Conservation (phyloP, 2,888 invertebrate genomes). For the Mantis religiosa region DNA sequence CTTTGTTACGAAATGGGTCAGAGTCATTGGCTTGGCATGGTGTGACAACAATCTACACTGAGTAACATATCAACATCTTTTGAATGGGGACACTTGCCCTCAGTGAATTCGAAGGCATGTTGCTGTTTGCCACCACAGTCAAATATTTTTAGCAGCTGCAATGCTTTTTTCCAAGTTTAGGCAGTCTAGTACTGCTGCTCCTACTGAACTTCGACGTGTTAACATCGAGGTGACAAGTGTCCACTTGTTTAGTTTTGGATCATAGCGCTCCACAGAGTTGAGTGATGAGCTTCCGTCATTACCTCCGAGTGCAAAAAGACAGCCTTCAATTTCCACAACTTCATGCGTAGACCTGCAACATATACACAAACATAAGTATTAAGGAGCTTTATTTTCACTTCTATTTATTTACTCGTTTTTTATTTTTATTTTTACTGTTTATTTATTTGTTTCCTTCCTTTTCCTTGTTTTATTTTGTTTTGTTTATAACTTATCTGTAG, state of each 20-base stretch:
- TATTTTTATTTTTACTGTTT: background rate
- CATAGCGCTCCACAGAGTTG: slow-evolving; percentile 64
- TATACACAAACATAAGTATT: background rate
- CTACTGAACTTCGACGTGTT: slow-evolving; percentile 60
- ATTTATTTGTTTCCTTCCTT: background rate
- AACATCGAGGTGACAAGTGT: slow-evolving; percentile 62
- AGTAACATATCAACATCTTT: background rate
- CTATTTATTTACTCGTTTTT: background rate
- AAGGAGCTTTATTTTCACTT: no score
- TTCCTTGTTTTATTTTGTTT: background rate
- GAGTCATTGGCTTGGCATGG: background rate
- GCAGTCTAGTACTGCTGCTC: slow-evolving; percentile 62
- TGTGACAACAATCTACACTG: background rate
- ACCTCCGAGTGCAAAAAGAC: slow-evolving; percentile 62
- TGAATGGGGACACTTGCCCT: background rate
- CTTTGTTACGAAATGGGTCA: background rate
- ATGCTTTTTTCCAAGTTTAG: slow-evolving; percentile 49
- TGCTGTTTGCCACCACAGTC: background rate
- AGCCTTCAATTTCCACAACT: slow-evolving; percentile 59
- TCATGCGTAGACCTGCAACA: slow-evolving; percentile 61
- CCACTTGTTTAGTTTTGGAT: slow-evolving; percentile 63
- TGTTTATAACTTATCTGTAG: no score
- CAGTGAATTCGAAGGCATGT: background rate
- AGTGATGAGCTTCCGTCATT: slow-evolving; percentile 67
- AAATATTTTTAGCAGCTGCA: slow-evolving; percentile 7